Conservation (phyloP, 2,113 vertebrate species). For the Pseudopipra pipra region DNA sequence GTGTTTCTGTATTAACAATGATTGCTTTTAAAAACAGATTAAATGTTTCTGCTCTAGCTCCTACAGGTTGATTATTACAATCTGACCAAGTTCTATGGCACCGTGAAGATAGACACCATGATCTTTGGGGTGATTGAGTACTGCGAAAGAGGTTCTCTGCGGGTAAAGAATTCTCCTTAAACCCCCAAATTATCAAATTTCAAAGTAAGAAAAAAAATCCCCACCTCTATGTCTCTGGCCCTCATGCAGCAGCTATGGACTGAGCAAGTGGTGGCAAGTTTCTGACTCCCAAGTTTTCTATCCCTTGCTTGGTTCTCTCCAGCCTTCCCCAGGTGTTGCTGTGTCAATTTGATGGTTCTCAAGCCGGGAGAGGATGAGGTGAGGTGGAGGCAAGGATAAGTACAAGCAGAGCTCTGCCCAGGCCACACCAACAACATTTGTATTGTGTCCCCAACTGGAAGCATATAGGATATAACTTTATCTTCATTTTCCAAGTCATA, state of each 20-base stretch:
- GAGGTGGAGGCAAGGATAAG: neutral
- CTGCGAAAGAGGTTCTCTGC: constrained; percentile 92
- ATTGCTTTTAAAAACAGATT: neutral
- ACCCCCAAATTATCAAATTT: neutral
- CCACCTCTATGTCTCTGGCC: neutral
- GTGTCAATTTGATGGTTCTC: neutral
- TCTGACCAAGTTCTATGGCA: constrained; percentile 97
- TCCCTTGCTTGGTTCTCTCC: neutral
- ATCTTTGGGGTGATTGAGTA: constrained; percentile 92
- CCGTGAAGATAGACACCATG: constrained; percentile 88
- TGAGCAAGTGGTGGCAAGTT: neutral
- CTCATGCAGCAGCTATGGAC: neutral
- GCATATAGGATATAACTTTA: neutral
- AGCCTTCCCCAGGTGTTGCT: neutral
- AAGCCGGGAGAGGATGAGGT: neutral
- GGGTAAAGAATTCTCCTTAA: constrained; percentile 78
- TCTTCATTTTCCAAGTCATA: neutral
- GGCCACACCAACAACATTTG: neutral
- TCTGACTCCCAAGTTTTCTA: neutral
- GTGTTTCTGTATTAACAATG: neutral
- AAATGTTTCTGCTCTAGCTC: constrained; percentile 75
- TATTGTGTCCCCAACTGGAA: neutral
- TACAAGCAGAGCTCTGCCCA: neutral
- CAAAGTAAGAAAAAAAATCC: neutral
- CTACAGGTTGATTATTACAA: constrained; percentile 95